phyloP scores from a whole-genome alignment of 2,797 vertebrate species.

The Myripristis jacobus region DNA sequence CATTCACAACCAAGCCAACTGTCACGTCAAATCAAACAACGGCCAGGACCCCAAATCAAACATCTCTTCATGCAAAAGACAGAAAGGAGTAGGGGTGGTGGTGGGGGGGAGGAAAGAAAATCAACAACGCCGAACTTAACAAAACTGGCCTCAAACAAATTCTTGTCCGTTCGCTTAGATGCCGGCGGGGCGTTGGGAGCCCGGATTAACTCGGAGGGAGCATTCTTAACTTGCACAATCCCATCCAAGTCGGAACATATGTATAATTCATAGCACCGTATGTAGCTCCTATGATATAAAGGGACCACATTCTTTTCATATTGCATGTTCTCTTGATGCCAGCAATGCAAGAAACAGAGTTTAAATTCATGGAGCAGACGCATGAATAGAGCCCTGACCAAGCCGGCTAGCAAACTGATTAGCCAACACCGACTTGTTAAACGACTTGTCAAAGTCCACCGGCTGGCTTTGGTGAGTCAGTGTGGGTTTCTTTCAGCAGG shows the following conservation, averaged over 20 bases:
- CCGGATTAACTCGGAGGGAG: slow-evolving; percentile 72
- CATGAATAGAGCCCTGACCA: slow-evolving; percentile 28
- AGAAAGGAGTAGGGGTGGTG: slow-evolving; percentile 60
- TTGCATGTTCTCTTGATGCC: slow-evolving; percentile 56
- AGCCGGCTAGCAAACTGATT: slow-evolving; percentile 38
- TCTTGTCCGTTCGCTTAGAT: slow-evolving; percentile 64
- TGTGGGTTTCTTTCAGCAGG: slow-evolving; percentile 44
- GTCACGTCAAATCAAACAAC: slow-evolving; percentile 80
- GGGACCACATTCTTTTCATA: slow-evolving; percentile 55
- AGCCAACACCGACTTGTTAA: slow-evolving; percentile 50
- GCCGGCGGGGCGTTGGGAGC: slow-evolving; percentile 63
- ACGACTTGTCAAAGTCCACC: slow-evolving; percentile 60
- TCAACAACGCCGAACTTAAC: slow-evolving; percentile 75
- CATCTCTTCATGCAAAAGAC: slow-evolving; percentile 69
- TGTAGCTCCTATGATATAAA: slow-evolving; percentile 60
- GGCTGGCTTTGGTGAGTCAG: slow-evolving; percentile 48
- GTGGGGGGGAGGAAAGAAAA: slow-evolving; percentile 35
- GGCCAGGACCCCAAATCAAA: slow-evolving; percentile 75
- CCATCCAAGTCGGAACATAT: slow-evolving; percentile 67
- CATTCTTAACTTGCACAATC: slow-evolving; percentile 71
- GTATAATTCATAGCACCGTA: slow-evolving; percentile 78
- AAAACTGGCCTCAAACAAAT: slow-evolving; percentile 76
- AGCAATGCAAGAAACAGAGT: slow-evolving; percentile 29
- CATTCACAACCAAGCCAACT: slow-evolving; percentile 79
- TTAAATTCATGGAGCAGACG: slow-evolving; percentile 11